phyloP scores from a whole-genome alignment of 2,888 invertebrate genomes.

The Lasioglossum morio region DNA sequence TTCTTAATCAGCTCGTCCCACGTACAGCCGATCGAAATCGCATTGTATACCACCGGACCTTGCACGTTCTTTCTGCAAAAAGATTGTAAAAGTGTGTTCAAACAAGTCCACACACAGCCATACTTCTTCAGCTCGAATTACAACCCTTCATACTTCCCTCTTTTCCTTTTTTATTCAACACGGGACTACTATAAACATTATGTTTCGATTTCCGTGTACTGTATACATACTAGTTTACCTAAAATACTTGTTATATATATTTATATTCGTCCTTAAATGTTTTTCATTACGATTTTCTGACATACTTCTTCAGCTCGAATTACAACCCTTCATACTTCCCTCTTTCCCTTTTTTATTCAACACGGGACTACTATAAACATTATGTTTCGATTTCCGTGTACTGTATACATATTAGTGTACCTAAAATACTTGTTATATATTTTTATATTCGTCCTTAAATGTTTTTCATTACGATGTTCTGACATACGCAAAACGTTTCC shows the following conservation, averaged over 20 bases:
- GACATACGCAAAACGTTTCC: neutral
- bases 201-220: too few relatives aligned
- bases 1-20: conserved; percentile 77
- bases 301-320: neutral
- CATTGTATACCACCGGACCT: conserved; percentile 74
- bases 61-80: conserved; percentile 12
- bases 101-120: neutral
- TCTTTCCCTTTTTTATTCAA: neutral
- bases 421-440: too few relatives aligned
- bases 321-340: neutral
- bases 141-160: neutral
- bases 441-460: too few relatives aligned
- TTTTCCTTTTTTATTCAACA: neutral
- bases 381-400: too few relatives aligned
- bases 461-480: too few relatives aligned
- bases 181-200: too few relatives aligned
- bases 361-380: too few relatives aligned
- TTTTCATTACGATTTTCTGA: too few relatives aligned
- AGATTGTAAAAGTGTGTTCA: neutral
- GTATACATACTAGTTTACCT: too few relatives aligned
- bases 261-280: too few relatives aligned
- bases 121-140: neutral
- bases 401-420: too few relatives aligned
- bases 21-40: conserved; percentile 73
- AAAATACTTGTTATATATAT: too few relatives aligned